Percentiles rank a stretch among this genome's conserved stretches.
Evolutionary conservation across 2,888 invertebrate species (phyloP).

Genomic region (Siphlonurus alternatus): DNA sequence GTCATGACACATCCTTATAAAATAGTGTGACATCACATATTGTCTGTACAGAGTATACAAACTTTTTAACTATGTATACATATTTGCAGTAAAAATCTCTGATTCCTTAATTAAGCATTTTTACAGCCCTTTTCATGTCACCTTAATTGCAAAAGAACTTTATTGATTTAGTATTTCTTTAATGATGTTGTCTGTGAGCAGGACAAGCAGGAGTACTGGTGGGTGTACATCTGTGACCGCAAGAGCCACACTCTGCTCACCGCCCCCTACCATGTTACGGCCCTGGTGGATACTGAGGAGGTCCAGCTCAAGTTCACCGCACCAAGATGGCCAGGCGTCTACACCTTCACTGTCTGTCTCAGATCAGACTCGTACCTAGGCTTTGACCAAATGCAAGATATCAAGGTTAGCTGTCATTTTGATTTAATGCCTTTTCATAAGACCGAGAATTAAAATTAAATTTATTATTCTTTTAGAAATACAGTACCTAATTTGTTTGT

Average conservation of each 20-base stretch:
- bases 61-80: neutral
- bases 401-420: slow-evolving; percentile 42
- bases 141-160: no score
- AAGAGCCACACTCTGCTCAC: slow-evolving; percentile 83
- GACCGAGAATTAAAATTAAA: neutral
- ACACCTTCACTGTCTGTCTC: slow-evolving; percentile 82
- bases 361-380: slow-evolving; percentile 95
- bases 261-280: slow-evolving; percentile 85
- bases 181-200: no score
- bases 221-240: slow-evolving; percentile 95
- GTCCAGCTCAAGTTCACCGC: slow-evolving; percentile 93
- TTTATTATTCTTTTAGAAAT: neutral
- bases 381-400: slow-evolving; percentile 86
- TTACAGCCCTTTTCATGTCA: no score
- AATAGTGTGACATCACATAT: neutral
- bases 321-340: slow-evolving; percentile 82
- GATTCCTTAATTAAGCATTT: slow-evolving; percentile 13
- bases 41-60: neutral
- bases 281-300: slow-evolving; percentile 75
- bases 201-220: slow-evolving; percentile 98
- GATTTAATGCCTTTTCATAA: no score
- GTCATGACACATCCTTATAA: neutral
- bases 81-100: neutral
- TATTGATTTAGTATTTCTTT: no score
- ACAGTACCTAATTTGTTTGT: no score